phyloP scores from a whole-genome alignment of 2,113 vertebrate genomes.

The Pseudopodoces humilis region DNA sequence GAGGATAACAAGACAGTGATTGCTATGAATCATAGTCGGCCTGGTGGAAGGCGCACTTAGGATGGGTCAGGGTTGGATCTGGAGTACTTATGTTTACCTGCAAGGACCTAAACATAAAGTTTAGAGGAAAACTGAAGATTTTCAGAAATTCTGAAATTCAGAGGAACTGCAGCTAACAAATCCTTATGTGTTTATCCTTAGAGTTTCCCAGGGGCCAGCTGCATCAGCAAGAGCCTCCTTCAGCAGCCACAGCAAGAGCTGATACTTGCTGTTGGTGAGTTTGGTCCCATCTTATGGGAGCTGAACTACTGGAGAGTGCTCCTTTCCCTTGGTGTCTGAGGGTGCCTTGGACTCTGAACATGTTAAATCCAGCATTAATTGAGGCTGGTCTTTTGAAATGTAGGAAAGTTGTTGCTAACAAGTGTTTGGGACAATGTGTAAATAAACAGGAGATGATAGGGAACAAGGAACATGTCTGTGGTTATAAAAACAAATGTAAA shows the following conservation, averaged over 20 bases:
- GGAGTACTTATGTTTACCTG: background rate
- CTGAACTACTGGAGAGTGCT: background rate
- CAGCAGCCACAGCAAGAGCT: background rate
- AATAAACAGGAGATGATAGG: background rate
- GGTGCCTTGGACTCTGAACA: background rate
- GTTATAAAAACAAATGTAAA: background rate
- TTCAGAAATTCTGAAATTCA: background rate
- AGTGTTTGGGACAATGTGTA: background rate
- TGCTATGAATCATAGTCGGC: background rate
- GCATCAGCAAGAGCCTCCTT: background rate
- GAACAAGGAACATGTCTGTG: background rate
- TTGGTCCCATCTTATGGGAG: rapidly evolving
- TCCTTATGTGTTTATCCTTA: background rate
- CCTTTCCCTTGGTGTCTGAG: background rate
- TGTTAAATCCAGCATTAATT: background rate
- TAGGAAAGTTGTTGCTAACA: background rate
- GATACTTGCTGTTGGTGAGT: background rate
- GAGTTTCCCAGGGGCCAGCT: background rate
- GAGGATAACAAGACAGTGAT: background rate
- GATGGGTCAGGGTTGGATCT: background rate
- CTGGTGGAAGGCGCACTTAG: background rate
- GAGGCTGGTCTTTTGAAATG: background rate
- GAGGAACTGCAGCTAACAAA: background rate
- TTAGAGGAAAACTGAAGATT: background rate
- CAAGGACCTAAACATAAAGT: background rate